These are phyloP conservation scores for Tenebrio molitor DNA, from an alignment of 1,140 invertebrate species.

Conservation along the genomic window DNA sequence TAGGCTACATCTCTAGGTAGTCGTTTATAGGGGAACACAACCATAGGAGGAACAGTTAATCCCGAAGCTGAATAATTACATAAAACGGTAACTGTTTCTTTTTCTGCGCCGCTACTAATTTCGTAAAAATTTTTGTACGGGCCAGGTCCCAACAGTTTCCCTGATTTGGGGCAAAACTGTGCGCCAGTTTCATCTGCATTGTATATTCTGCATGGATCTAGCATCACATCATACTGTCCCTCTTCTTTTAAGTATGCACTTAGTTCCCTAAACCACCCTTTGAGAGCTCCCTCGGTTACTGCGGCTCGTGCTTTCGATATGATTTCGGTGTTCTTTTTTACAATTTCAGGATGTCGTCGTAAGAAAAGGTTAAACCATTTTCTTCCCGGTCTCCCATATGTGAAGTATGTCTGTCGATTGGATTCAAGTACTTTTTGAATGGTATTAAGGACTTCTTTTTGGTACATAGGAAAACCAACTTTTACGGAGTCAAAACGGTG, in stretches of 20 bases:
- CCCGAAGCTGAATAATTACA: constrained; percentile 10
- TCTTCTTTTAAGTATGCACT: background rate
- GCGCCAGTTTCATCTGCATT: constrained; percentile 27
- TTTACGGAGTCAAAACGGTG: too few relatives aligned
- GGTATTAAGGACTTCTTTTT: too few relatives aligned
- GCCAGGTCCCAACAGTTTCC: background rate
- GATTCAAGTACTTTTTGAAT: too few relatives aligned
- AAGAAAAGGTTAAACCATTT: too few relatives aligned
- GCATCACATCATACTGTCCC: background rate
- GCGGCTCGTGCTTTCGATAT: background rate
- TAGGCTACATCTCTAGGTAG: background rate
- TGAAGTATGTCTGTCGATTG: too few relatives aligned
- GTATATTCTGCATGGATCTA: constrained; percentile 3
- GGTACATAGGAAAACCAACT: too few relatives aligned
- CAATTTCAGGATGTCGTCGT: background rate
- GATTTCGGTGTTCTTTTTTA: constrained; percentile 23
- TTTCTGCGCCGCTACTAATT: background rate
- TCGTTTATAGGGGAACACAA: background rate
- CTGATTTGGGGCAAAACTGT: background rate
- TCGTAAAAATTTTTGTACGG: constrained; percentile 15
- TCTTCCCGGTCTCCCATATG: too few relatives aligned
- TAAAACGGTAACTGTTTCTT: constrained; percentile 6
- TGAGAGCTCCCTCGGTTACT: constrained; percentile 3
- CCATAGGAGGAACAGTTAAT: background rate
- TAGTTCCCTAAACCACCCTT: constrained; percentile 11